Evolutionary conservation across 2,888 invertebrate species (phyloP), one percentile per base, ranked within the genome.

Genomic region (Parthenolecanium corni): DNA sequence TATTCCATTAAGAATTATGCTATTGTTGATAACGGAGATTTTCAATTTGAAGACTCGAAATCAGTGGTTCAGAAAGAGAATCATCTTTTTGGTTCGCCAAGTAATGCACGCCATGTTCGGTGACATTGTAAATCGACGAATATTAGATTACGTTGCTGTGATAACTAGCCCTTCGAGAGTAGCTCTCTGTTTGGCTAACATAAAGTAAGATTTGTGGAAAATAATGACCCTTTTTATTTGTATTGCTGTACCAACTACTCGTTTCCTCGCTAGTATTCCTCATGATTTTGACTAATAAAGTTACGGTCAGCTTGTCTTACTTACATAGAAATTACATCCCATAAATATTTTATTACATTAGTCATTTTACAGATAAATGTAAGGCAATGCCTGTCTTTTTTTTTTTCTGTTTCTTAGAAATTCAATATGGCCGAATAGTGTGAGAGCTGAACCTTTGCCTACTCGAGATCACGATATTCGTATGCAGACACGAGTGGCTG

Each of bases 91-190:
- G 47, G 73, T 89, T 20, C 76, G 87, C 18, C 86, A 88, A 74
- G 82, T 90, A 62, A 80, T 89, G 53, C 81, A 86, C 67, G 83
- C 86, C 18, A 85, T 87, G 77, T 84, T 87, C 70, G 89, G 89
- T 20, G 86, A 88, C 71, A 85, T 85, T 67, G 86, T 89, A 42
- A 90, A 89, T 74, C 77, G 90, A 69, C 83, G 89, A 72, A 93
- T 94, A 66, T 79, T 92, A 57, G 92, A 93, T 70, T 84, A 89
- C 70, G 91, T 94, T 1, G 85, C 89, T 23, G 82, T 83, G 66
- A 76, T 91, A 69, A 93, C 93, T 0, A 89, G 90, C 67, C 89
- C 92, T 0, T 83, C 86, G 66, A 89, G 89, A 71, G 86, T 94
- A 49, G 89, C 91, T 16, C 9, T 62, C 3, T 54, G 64, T 44